A percentile compares a stretch with the other conserved stretches of the same genome.
Evolutionary conservation across 1,140 invertebrate genomes (phyloP).

Genomic region (Neotoxoptera formosana): DNA sequence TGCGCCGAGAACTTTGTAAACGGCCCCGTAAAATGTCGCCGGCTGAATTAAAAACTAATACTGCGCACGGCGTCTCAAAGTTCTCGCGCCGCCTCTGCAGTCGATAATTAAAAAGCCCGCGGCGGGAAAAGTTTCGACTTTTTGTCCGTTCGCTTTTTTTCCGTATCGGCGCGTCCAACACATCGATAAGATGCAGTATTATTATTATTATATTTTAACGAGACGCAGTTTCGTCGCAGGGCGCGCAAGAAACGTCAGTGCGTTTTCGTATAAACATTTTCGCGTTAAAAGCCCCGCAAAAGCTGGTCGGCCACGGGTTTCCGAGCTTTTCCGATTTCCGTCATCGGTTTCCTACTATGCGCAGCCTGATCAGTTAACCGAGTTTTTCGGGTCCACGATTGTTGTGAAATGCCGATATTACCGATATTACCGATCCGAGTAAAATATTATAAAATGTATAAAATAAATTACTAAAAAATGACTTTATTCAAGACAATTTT

Average conservation of each 20-base stretch:
- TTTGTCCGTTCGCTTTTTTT: background rate
- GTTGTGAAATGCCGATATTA: background rate
- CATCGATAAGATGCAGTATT: too few relatives aligned
- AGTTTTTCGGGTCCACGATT: background rate
- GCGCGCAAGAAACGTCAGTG: background rate
- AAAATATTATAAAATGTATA: too few relatives aligned
- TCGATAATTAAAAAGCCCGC: background rate
- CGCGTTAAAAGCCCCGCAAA: background rate
- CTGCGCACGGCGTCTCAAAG: background rate
- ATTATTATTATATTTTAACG: background rate
- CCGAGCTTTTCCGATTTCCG: background rate
- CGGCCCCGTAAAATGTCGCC: background rate
- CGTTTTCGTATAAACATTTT: background rate
- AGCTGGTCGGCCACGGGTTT: background rate
- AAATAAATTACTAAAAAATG: too few relatives aligned
- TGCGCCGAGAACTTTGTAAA: background rate
- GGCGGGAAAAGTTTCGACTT: background rate
- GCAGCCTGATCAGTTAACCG: background rate
- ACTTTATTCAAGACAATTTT: too few relatives aligned
- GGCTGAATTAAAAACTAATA: background rate
- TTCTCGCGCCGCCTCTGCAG: background rate
- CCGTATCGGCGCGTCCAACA: background rate
- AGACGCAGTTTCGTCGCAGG: background rate
- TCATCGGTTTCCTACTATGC: background rate
- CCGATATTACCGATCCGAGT: background rate